These are phyloP conservation scores for Cyprinella venusta DNA, from an alignment of 2,797 vertebrate species.

Conservation along the genomic window DNA sequence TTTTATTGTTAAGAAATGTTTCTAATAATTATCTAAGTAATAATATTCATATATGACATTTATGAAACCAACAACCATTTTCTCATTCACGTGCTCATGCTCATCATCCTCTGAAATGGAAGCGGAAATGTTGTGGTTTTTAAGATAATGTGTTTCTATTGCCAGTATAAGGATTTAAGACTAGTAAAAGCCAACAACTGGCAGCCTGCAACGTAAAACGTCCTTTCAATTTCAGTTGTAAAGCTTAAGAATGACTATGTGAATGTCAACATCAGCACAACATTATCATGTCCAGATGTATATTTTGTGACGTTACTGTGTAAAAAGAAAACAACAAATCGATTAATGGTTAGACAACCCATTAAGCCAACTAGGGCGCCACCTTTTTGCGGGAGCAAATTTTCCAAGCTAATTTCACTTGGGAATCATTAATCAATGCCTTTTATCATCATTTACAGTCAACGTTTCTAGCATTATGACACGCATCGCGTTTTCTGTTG, in stretches of 20 bases:
- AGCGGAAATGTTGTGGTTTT: slow-evolving; percentile 48
- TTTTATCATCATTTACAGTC: not conserved
- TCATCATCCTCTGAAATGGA: not conserved
- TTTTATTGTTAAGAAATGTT: not conserved
- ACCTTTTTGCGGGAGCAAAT: not conserved
- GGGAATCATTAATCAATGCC: not conserved
- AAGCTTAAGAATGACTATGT: not conserved
- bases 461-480: not conserved
- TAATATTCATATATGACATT: not conserved
- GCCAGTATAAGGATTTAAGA: slow-evolving; percentile 12
- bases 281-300: not conserved
- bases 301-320: not conserved
- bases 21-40: not conserved
- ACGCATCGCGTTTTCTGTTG: not conserved
- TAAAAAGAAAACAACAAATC: not conserved
- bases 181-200: not conserved
- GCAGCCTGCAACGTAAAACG: not conserved
- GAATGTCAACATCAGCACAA: not conserved
- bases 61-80: not conserved
- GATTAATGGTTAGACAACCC: not conserved
- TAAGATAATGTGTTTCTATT: slow-evolving; percentile 41
- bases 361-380: not conserved
- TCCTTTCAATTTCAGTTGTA: not conserved
- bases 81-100: not conserved
- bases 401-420: not conserved